These are phyloP conservation scores for Hololepta plana DNA, from an alignment of 2,888 invertebrate genomes.

Conservation along the genomic window DNA sequence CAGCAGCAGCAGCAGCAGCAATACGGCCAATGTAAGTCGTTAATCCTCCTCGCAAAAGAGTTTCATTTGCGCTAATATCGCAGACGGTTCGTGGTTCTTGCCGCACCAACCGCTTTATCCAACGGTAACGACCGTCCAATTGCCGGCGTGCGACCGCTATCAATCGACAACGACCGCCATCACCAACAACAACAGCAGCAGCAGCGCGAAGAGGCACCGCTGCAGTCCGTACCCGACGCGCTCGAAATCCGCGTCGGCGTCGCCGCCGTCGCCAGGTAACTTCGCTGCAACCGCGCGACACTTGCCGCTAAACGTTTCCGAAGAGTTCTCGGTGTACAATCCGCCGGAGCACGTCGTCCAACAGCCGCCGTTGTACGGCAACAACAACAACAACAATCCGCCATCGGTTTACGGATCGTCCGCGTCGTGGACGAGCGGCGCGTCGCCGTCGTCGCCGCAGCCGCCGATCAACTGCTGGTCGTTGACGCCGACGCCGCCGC, in stretches of 20 bases:
- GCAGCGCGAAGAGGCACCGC: conserved; percentile 5
- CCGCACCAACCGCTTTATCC: conserved; percentile 28
- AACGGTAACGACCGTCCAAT: conserved; percentile 18
- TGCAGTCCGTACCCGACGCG: conserved; percentile 6
- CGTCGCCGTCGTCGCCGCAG: conserved; percentile 19
- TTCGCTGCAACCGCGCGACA: conserved; percentile 1
- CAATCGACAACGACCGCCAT: conserved; percentile 17
- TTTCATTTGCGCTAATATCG: no score
- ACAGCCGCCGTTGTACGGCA: conserved; percentile 18
- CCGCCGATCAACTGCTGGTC: conserved; percentile 28
- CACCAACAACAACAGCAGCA: conserved; percentile 1
- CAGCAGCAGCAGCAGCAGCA: no score
- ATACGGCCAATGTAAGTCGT: conserved; percentile 25
- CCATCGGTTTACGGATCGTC: conserved; percentile 14
- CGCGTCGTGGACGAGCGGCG: conserved; percentile 10
- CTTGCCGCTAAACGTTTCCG: no score
- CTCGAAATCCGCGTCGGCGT: conserved; percentile 8
- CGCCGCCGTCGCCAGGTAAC: conserved; percentile 26
- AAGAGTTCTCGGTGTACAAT: conserved; percentile 23
- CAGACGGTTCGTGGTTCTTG: conserved; percentile 29
- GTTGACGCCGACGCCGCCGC: conserved; percentile 25
- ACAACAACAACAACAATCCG: conserved; percentile 5
- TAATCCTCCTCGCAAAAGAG: neutral
- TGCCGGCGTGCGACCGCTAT: conserved; percentile 19
- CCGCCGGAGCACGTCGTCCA: conserved; percentile 27